Evolutionary conservation across 2,888 invertebrate genomes (phyloP).

Genomic region (Eudasyphora cyanicolor): DNA sequence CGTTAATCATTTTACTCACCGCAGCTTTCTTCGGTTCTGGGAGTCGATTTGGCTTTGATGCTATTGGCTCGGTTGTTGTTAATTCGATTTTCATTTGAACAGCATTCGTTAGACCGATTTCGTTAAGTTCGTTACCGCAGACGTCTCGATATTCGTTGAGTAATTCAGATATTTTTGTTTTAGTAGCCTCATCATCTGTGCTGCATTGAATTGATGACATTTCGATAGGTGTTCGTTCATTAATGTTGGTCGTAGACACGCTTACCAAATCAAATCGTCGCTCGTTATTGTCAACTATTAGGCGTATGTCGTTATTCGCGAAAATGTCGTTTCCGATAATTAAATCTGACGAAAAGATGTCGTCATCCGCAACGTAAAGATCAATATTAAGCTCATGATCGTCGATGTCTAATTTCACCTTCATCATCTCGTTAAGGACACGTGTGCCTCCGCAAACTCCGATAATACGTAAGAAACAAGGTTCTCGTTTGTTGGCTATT

Average conservation of each 20-base stretch:
- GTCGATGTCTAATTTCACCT: constrained; percentile 43
- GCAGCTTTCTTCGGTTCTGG: constrained; percentile 53
- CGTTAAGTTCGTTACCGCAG: constrained; percentile 35
- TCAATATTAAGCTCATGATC: constrained; percentile 1
- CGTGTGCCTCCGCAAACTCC: too few relatives aligned
- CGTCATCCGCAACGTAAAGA: constrained; percentile 50
- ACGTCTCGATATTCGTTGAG: constrained; percentile 44
- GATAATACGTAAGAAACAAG: too few relatives aligned
- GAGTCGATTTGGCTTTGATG: constrained; percentile 51
- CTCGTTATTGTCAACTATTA: constrained; percentile 13
- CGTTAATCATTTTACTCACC: constrained; percentile 45
- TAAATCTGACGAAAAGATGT: constrained; percentile 48
- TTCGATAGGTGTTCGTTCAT: too few relatives aligned
- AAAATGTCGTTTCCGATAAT: constrained; percentile 53
- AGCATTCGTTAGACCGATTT: constrained; percentile 21
- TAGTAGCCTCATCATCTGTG: background rate
- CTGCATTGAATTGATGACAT: background rate
- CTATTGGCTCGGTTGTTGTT: constrained; percentile 29
- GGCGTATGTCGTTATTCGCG: background rate
- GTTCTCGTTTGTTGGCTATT: too few relatives aligned
- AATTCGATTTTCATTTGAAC: constrained; percentile 56
- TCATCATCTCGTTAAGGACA: too few relatives aligned
- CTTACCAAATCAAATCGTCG: too few relatives aligned
- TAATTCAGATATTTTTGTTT: background rate
- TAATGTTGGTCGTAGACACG: too few relatives aligned